phyloP scores from a whole-genome alignment of 2,113 vertebrate species.

The Syrmaticus mikado region DNA sequence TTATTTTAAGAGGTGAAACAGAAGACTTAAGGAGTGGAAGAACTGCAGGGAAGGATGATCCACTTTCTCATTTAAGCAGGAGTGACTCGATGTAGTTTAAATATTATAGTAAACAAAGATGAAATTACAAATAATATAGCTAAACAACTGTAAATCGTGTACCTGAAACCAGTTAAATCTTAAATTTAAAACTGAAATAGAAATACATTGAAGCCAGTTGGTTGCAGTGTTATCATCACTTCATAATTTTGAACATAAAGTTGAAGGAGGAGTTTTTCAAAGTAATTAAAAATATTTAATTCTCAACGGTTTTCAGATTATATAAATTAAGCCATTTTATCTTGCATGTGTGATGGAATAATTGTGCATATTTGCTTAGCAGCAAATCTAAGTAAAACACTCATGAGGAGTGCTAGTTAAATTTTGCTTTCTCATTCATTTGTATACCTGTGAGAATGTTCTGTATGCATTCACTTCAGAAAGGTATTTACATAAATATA shows the following conservation, averaged over 20 bases:
- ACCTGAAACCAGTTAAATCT: background rate
- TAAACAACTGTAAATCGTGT: background rate
- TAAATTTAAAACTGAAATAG: background rate
- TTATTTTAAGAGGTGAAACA: background rate
- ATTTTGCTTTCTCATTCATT: background rate
- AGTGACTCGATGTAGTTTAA: background rate
- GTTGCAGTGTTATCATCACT: background rate
- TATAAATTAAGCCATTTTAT: background rate
- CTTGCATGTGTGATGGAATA: background rate
- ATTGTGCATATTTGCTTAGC: background rate
- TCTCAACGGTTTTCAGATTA: background rate
- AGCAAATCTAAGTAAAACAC: background rate
- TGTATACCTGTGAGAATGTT: background rate
- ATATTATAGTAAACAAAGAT: background rate
- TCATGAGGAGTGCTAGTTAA: background rate
- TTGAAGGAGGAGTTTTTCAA: background rate
- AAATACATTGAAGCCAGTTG: background rate
- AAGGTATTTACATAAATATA: background rate
- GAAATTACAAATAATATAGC: background rate
- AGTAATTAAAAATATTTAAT: background rate
- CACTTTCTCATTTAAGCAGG: background rate
- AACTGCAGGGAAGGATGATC: background rate
- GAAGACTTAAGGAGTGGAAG: background rate
- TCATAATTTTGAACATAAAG: background rate
- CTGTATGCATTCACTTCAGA: background rate